Conservation (phyloP, 2,113 vertebrate genomes). For the Albula glossodonta region DNA sequence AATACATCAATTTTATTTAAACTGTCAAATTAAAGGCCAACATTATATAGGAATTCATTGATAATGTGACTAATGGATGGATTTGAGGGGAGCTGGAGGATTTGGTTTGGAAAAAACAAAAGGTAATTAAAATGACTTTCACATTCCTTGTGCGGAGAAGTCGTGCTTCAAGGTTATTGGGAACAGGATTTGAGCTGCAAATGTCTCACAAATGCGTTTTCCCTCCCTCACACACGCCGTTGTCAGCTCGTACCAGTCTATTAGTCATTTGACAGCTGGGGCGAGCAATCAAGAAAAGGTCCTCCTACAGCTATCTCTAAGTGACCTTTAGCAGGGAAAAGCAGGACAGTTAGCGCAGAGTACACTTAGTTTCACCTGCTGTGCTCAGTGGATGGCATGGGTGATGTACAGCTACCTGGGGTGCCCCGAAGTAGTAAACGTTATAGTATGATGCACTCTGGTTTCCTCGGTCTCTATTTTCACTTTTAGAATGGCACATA, state of each 20-base stretch:
- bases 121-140: constrained; percentile 10
- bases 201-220: constrained; percentile 6
- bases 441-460: neutral
- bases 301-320: constrained; percentile 17
- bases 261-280: constrained; percentile 37
- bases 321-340: constrained; percentile 18
- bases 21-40: neutral
- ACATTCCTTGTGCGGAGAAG: neutral
- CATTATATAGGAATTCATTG: neutral
- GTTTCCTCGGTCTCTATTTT: neutral
- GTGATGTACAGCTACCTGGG: neutral
- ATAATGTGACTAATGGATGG: neutral
- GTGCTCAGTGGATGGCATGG: neutral
- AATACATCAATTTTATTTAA: neutral
- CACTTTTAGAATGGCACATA: neutral
- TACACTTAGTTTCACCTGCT: neutral
- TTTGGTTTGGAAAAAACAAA: neutral
- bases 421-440: neutral
- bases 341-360: constrained; percentile 10
- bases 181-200: constrained; percentile 7
- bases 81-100: neutral
- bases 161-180: neutral
- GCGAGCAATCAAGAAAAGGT: neutral
- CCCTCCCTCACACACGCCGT: neutral
- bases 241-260: neutral